These are phyloP conservation scores for Rhyacophila evoluta DNA, from an alignment of 2,888 invertebrate species.

Conservation along the genomic window DNA sequence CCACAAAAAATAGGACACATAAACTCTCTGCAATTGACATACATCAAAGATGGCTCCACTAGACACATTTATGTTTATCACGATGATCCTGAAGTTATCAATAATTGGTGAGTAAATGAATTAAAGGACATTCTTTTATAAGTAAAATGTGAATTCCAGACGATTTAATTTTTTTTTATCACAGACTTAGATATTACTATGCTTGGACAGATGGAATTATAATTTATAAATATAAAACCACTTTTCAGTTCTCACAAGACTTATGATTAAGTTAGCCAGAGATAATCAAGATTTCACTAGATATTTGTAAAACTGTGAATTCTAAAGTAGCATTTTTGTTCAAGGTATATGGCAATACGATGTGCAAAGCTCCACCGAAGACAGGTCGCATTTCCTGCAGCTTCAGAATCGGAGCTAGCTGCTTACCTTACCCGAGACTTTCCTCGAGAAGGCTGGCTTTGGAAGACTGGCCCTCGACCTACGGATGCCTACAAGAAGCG, in stretches of 20 bases:
- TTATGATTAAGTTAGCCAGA: too few relatives aligned
- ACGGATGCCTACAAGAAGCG: conserved; percentile 86
- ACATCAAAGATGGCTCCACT: conserved; percentile 86
- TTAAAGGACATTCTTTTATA: too few relatives aligned
- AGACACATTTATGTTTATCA: conserved; percentile 90
- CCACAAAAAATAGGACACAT: conserved; percentile 83
- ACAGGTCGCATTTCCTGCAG: conserved; percentile 86
- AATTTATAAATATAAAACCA: too few relatives aligned
- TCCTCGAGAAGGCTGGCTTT: conserved; percentile 87
- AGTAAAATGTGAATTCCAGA: too few relatives aligned
- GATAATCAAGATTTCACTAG: too few relatives aligned
- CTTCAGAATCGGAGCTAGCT: conserved; percentile 78
- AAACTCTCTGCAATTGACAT: conserved; percentile 88
- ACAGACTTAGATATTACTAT: too few relatives aligned
- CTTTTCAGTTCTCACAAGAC: too few relatives aligned
- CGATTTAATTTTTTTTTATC: too few relatives aligned
- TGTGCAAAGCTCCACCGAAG: conserved; percentile 87
- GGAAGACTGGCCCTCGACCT: conserved; percentile 88
- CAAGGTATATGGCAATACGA: conserved; percentile 80
- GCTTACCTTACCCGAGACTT: conserved; percentile 84
- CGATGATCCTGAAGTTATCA: conserved; percentile 86
- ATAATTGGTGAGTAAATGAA: conserved; percentile 76
- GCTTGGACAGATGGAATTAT: too few relatives aligned
- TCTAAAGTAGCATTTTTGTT: too few relatives aligned
- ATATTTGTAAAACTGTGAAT: too few relatives aligned